These are phyloP conservation scores for Mormyrops boulengeri DNA, from an alignment of 2,797 vertebrate species.

Conservation along the genomic window DNA sequence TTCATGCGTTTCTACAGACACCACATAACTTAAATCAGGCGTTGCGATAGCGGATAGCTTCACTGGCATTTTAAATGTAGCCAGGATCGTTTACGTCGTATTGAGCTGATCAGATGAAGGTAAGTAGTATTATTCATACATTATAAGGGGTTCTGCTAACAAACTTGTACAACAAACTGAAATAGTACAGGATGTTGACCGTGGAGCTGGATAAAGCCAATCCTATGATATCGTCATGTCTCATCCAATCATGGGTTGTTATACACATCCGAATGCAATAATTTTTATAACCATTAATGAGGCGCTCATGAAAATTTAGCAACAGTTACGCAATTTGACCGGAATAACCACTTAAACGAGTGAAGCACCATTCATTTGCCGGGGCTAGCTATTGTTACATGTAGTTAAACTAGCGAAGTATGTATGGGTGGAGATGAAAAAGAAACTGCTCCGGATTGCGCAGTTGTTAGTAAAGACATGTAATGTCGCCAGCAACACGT, in stretches of 20 bases:
- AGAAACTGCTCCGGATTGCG: neutral
- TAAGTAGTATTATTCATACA: neutral
- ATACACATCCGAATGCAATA: neutral
- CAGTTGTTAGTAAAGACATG: conserved; percentile 11
- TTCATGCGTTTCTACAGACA: neutral
- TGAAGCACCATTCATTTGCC: neutral
- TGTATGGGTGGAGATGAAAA: neutral
- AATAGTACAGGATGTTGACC: neutral
- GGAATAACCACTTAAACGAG: conserved; percentile 4
- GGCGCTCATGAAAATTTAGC: neutral
- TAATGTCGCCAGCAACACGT: conserved; percentile 23
- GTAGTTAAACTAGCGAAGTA: neutral
- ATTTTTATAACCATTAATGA: neutral
- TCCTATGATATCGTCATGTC: neutral
- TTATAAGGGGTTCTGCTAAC: neutral
- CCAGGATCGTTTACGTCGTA: neutral
- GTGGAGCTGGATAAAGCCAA: neutral
- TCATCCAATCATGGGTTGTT: neutral
- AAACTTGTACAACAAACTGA: neutral
- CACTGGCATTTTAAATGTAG: neutral
- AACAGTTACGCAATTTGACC: neutral
- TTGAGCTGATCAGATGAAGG: neutral
- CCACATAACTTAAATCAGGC: neutral
- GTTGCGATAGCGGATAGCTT: neutral
- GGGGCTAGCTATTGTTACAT: conserved; percentile 2